Evolutionary conservation across 2,113 vertebrate species (phyloP), one percentile per base, ranked within the genome.

Genomic region (Sigmodon hispidus): DNA sequence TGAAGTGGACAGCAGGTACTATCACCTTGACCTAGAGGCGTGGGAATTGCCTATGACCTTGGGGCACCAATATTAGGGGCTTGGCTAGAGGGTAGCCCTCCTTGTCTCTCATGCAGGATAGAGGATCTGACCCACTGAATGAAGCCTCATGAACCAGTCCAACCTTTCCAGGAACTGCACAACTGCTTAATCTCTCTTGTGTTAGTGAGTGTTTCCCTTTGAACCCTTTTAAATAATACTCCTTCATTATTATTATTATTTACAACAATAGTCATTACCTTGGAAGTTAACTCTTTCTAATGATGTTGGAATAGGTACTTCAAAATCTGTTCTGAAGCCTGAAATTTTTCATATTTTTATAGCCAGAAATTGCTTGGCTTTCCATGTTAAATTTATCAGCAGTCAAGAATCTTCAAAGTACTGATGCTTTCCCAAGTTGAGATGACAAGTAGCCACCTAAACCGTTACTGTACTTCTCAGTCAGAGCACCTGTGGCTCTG

Each of bases 341-440:
- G n/a, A n/a, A 94, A 73, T 88, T 93, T 94, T 77, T 77, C 34
- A 87, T 40, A 88, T 50, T 7, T 48, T 92, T 95, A 63, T 72
- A 73, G 87, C 11, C 40, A 91, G 7, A 19, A 89, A 94, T 17
- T 72, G 81, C 40, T 26, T 81, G n/a, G 70, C 29, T 80, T 96
- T 91, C 81, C 40, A 36, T 69, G 55, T n/a, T 91, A 77, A 43
- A 73, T 65, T 57, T 36, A 92, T 55, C 59, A 83, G 45, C 76
- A 73, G 34, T 85, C 90, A 63, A 52, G 77, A 70, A 52, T 81
- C 69, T 43, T 91, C 34, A 22, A 45, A 94, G 59, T 31, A n/a
- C n/a, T n/a, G 57, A 13, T 89, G 43, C 89, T 36, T 43, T 76
- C 57, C 59, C n/a, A 84, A 87, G 52, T 76, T 50, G 31, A 83